Evolutionary conservation across 2,888 invertebrate species (phyloP).

Genomic region (Eristalinus aeneus): DNA sequence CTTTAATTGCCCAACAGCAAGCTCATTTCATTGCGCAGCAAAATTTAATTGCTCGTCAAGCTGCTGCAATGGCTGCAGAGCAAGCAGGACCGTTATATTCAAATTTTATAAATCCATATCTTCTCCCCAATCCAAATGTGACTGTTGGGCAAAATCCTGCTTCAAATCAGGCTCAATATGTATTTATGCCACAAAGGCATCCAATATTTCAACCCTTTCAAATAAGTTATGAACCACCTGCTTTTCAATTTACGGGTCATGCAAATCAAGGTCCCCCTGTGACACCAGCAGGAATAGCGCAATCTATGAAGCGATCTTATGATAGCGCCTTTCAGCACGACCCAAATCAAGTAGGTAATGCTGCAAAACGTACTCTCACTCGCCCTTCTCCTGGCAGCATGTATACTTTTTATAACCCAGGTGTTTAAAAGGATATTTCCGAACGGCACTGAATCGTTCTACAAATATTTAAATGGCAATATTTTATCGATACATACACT

Average conservation of each 20-base stretch:
- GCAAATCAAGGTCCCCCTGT: slow-evolving; percentile 69
- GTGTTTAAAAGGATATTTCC: slow-evolving; percentile 72
- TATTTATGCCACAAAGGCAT: slow-evolving; percentile 78
- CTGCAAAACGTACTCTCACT: slow-evolving; percentile 78
- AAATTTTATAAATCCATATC: slow-evolving; percentile 74
- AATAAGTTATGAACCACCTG: slow-evolving; percentile 73
- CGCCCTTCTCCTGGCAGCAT: slow-evolving; percentile 75
- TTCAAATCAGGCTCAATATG: slow-evolving; percentile 78
- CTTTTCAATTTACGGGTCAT: slow-evolving; percentile 60
- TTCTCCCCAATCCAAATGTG: slow-evolving; percentile 75
- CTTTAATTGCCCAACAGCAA: slow-evolving; percentile 82
- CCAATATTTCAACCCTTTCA: slow-evolving; percentile 78
- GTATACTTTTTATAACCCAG: slow-evolving; percentile 77
- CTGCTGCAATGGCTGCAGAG: slow-evolving; percentile 83
- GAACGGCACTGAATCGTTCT: neutral
- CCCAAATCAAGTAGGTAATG: slow-evolving; percentile 75
- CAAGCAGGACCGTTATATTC: slow-evolving; percentile 74
- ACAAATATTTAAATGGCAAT: slow-evolving; percentile 68
- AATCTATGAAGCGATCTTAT: slow-evolving; percentile 85
- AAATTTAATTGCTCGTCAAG: slow-evolving; percentile 85
- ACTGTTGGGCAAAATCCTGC: slow-evolving; percentile 71
- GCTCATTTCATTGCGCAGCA: slow-evolving; percentile 86
- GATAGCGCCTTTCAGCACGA: slow-evolving; percentile 86
- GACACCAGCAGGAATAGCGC: slow-evolving; percentile 70
- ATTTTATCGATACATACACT: slow-evolving; percentile 60